These are phyloP conservation scores for Dendrolimus houi DNA, from an alignment of 2,888 invertebrate genomes.

Conservation along the genomic window DNA sequence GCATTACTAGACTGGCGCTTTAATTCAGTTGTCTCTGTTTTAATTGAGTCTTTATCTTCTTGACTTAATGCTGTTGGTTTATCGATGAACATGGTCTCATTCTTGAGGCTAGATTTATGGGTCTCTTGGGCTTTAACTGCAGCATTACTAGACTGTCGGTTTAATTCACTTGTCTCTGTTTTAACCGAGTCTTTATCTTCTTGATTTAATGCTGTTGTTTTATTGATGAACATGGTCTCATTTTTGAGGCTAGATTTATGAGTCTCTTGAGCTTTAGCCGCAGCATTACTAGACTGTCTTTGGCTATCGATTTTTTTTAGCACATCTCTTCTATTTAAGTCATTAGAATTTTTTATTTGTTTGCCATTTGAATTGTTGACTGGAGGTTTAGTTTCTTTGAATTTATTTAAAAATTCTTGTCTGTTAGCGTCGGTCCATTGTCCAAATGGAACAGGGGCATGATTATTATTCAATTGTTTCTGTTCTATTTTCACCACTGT, in stretches of 20 bases:
- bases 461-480: conserved; percentile 43
- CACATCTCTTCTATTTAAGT: conserved; percentile 63
- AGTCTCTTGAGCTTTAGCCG: conserved; percentile 41
- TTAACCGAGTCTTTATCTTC: conserved; percentile 22
- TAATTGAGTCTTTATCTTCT: conserved; percentile 20
- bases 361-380: conserved; percentile 44
- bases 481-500: conserved; percentile 16
- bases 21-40: conserved; percentile 9
- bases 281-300: conserved; percentile 42
- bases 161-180: conserved; percentile 2
- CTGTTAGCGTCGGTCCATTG: conserved; percentile 67
- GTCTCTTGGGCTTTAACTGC: conserved; percentile 42
- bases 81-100: conserved; percentile 45
- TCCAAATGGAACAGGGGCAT: conserved; percentile 60
- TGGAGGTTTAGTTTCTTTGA: conserved; percentile 52
- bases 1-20: conserved; percentile 46
- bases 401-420: conserved; percentile 61
- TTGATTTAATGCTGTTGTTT: conserved; percentile 17
- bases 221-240: conserved; percentile 46
- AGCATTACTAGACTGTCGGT: conserved; percentile 45
- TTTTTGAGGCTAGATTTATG: conserved; percentile 36
- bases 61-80: conserved; percentile 21
- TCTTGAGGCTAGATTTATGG: conserved; percentile 33
- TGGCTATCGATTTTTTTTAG: conserved; percentile 63
- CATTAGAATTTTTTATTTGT: conserved; percentile 63